A percentile compares a stretch with the other conserved stretches of the same genome.
Evolutionary conservation across 1,140 invertebrate species (phyloP).

Genomic region (Drosophila teissieri): DNA sequence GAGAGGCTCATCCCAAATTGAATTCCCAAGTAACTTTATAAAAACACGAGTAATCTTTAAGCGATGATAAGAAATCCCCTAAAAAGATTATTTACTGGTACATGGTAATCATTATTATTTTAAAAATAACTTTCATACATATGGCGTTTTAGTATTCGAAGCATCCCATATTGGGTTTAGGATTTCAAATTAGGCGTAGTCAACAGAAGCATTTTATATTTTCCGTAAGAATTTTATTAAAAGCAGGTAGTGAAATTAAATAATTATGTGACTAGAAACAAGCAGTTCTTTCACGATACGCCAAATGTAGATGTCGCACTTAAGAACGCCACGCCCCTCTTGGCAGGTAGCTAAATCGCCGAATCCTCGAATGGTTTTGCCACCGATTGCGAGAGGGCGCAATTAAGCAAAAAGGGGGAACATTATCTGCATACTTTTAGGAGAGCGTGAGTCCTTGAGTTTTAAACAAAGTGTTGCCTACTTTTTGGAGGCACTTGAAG

Average conservation of each 20-base stretch:
- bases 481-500: not conserved
- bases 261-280: too few species aligned
- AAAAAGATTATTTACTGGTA: not conserved
- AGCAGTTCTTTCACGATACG: too few species aligned
- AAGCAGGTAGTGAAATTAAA: too few species aligned
- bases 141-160: too few species aligned
- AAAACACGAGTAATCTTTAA: not conserved
- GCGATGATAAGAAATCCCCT: conserved; percentile 8
- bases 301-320: not conserved
- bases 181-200: too few species aligned
- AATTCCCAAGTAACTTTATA: conserved; percentile 9
- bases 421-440: not conserved
- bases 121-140: not conserved
- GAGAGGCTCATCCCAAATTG: conserved; percentile 11
- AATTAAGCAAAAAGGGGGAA: too few species aligned
- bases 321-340: not conserved
- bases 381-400: not conserved
- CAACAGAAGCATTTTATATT: too few species aligned
- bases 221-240: too few species aligned
- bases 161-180: too few species aligned
- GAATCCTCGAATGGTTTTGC: not conserved
- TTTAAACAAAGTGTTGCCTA: not conserved
- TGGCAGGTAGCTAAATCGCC: not conserved
- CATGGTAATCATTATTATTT: not conserved
- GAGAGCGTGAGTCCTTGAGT: not conserved